Evolutionary conservation across 35 echinoderm and acorn worm genomes (phyloP).

Genomic region (Heliocidaris erythrogramma): DNA sequence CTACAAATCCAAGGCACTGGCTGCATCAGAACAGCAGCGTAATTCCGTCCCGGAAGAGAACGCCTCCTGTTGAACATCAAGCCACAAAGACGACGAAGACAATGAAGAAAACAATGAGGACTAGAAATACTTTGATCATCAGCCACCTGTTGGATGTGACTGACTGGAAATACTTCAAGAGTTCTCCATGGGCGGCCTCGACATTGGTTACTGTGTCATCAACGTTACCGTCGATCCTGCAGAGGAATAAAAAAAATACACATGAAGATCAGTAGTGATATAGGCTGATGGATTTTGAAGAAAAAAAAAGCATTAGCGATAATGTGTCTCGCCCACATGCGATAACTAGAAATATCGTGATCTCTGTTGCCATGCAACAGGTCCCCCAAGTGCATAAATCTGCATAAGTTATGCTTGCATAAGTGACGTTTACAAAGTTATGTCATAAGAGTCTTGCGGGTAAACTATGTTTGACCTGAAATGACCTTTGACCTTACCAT

Average conservation of each 20-base stretch:
- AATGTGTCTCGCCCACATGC: no score
- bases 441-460: no score
- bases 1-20: slow-evolving; percentile 1
- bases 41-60: neutral
- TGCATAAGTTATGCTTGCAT: no score
- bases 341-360: no score
- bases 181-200: slow-evolving; percentile 94
- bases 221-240: slow-evolving; percentile 93
- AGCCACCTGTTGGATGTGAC: slow-evolving; percentile 99
- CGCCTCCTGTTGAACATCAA: slow-evolving; percentile 43
- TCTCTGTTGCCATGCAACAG: no score
- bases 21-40: neutral
- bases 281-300: neutral
- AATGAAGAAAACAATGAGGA: slow-evolving; percentile 99
- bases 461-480: no score
- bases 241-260: slow-evolving; percentile 37
- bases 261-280: neutral
- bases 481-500: no score
- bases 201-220: slow-evolving; percentile 94
- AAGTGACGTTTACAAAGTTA: no score
- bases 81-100: slow-evolving; percentile 98
- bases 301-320: no score
- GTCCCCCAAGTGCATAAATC: no score
- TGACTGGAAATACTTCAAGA: slow-evolving; percentile 99
- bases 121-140: slow-evolving; percentile 98